Base-by-base conservation (phyloP, 2,797 vertebrate genomes). In the Sebastes alutus region DNA sequence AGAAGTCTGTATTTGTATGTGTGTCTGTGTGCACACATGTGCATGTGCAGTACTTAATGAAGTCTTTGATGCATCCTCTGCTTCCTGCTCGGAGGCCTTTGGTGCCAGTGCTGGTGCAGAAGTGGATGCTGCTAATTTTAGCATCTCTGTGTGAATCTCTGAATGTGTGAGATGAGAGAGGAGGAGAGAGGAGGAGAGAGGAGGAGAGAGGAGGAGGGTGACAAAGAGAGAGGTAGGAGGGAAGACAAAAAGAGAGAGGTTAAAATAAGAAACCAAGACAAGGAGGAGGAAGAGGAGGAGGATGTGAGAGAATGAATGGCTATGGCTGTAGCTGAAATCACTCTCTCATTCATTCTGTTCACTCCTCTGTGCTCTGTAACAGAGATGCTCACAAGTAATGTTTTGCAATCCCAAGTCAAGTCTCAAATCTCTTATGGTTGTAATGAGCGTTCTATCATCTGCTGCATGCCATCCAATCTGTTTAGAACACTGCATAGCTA, bases 111-210 rank as follows among this genome's bases (percentile, higher is more conserved):
- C 83, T 89, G 86, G 84, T 88, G 86, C 87, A 92, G 81, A 88
- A 93, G 94, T 84, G 88, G 90, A 87, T 90, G 89, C 79, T 80
- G 85, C 92, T 95, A 94, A 95, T 89, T 95, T 93, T 94, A 94
- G 90, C 84, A 77, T 87, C 80, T 85, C 72, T 87, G 81, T 91
- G 87, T 84, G 78, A 84, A 89, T 90, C 73, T 89, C 52, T 90
- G 68, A 89, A 87, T 91, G 85, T 91, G 86, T 78, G 85, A 77
- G 68, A 67, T n/a, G n/a, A n/a, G n/a, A n/a, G n/a, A n/a, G n/a
- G n/a, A n/a, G n/a, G n/a, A 63, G 29, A 3, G 49, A 52, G 49
- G 18, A n/a, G 8, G 65, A 66, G 62, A 78, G 63, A 55, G 23
- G 65, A 32, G 58, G 67, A 46, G 63, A 56, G 49, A 49, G 46